Evolutionary conservation across 2,113 vertebrate species (phyloP).

Genomic region (Myotis lucifugus): DNA sequence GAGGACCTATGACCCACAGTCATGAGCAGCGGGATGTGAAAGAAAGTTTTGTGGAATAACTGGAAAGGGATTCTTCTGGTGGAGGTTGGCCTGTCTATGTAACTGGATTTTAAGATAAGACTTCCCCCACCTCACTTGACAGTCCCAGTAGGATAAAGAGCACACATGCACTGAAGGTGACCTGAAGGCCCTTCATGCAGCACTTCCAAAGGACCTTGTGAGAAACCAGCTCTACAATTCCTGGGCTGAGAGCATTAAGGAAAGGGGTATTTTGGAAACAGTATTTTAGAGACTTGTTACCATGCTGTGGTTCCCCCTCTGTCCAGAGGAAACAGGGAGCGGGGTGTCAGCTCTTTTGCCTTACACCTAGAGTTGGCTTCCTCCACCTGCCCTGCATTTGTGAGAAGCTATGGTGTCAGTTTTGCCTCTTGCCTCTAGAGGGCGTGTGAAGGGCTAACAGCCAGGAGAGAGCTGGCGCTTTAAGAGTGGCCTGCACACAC

Average conservation of each 20-base stretch:
- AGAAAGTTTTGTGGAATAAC: neutral
- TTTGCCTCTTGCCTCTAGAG: neutral
- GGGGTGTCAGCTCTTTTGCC: no score
- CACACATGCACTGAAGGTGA: neutral
- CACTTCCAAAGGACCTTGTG: neutral
- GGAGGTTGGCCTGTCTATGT: neutral
- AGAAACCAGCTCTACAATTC: neutral
- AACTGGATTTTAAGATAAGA: neutral
- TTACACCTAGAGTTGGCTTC: neutral
- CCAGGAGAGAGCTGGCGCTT: neutral
- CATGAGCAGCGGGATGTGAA: neutral
- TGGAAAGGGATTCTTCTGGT: neutral
- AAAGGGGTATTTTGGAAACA: neutral
- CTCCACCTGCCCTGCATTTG: neutral
- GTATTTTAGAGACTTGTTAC: neutral
- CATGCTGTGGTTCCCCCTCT: no score
- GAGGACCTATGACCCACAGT: neutral
- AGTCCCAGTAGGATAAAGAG: neutral
- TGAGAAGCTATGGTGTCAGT: neutral
- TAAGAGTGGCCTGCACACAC: neutral
- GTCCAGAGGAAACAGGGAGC: neutral
- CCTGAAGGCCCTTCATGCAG: neutral
- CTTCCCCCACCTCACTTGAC: neutral
- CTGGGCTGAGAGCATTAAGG: neutral
- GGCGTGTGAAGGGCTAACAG: neutral